Conservation (phyloP, 1,140 invertebrate genomes). For the Anastrepha obliqua region DNA sequence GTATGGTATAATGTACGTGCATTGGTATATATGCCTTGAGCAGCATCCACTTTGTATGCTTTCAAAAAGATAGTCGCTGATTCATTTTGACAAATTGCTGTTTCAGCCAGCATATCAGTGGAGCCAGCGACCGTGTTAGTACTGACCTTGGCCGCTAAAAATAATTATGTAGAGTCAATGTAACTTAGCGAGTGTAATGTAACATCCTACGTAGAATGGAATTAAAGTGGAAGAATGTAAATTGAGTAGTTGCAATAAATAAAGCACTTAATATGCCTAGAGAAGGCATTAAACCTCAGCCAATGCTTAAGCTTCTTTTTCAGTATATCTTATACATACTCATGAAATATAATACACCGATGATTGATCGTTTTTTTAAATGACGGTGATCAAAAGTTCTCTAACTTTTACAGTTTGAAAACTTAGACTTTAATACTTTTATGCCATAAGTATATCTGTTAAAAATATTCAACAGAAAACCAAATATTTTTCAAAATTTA, state of each 20-base stretch:
- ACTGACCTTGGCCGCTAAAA: constrained; percentile 1
- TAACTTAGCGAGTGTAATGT: too few species aligned
- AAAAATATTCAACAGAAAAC: too few species aligned
- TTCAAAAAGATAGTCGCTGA: not conserved
- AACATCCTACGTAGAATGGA: not conserved
- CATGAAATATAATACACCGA: too few species aligned
- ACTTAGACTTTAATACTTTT: too few species aligned
- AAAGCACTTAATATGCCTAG: not conserved
- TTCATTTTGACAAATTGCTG: not conserved
- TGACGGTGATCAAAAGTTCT: too few species aligned
- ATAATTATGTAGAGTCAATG: not conserved
- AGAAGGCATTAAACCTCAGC: not conserved
- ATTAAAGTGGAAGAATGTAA: not conserved
- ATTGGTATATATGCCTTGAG: not conserved
- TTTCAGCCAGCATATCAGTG: not conserved
- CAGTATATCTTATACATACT: too few species aligned
- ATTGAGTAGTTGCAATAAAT: not conserved
- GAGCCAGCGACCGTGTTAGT: too few species aligned
- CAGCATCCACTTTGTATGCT: not conserved
- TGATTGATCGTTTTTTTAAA: too few species aligned
- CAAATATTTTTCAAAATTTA: too few species aligned
- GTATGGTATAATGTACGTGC: not conserved
- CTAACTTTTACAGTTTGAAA: too few species aligned
- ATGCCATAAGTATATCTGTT: too few species aligned
- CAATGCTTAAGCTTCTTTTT: too few species aligned